Evolutionary conservation across 2,113 vertebrate genomes (phyloP), one percentile per base, ranked within the genome.

Genomic region (Dendropsophus ebraccatus): DNA sequence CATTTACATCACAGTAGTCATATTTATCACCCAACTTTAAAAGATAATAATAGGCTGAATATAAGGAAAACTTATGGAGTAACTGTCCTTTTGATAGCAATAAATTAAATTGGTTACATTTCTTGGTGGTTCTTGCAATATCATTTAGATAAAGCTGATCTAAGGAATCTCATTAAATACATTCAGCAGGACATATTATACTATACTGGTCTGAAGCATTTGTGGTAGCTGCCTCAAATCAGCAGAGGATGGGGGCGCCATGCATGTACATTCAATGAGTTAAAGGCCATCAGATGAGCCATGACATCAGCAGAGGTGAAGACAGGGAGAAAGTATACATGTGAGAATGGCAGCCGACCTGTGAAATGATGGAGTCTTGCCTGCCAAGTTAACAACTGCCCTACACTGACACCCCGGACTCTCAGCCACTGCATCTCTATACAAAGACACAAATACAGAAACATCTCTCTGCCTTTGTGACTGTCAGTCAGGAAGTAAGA

Each of bases 191-290:
- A 35, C 35, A 70, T 49, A 65, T 50, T 8, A 82, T 25, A 35
- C 45, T 74, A 37, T 58, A 62, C 23, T 60, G 28, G 81, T 12
- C 16, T 49, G 30, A 73, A 49, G 65, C 19, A 2, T n/a, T 19
- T 7, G 25, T 7, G 41, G 79, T n/a, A 62, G n/a, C 75, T 16
- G 21, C 49, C 10, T 49, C 32, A n/a, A 10, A 78, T 37, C 74
- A 77, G 47, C 74, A 13, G 74, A 25, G 49, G 52, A n/a, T n/a
- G 76, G 67, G 37, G 28, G 28, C 1, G 65, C 14, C 70, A 84
- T 80, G 76, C 84, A 80, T 16, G 23, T 81, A 86, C 84, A 86
- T 86, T 86, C 84, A 86, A 28, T 30, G 49, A 77, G n/a, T 84
- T 28, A 78, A 56, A 45, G 12, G 52, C n/a, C n/a, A n/a, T n/a